These are phyloP conservation scores for Hemicentrotus pulcherrimus DNA, from an alignment of 35 echinoderm and acorn worm species.

Conservation along the genomic window DNA sequence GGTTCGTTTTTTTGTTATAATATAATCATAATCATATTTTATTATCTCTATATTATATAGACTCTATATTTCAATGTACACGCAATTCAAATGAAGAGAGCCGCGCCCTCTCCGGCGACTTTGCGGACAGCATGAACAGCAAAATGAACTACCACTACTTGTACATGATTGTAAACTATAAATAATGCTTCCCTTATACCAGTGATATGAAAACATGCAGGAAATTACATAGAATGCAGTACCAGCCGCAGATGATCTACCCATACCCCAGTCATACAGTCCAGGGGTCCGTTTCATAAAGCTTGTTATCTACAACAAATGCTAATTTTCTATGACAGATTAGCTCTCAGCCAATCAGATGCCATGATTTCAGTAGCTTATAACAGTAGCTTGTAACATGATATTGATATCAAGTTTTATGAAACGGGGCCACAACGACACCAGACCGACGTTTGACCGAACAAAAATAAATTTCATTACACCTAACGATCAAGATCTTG, in stretches of 20 bases:
- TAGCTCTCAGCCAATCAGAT: too few relatives aligned
- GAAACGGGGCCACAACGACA: too few relatives aligned
- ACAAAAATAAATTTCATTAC: not conserved
- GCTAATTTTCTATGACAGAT: too few relatives aligned
- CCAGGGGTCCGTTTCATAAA: too few relatives aligned
- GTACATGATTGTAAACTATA: too few relatives aligned
- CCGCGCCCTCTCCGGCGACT: not conserved
- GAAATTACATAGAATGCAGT: slow-evolving; percentile 27
- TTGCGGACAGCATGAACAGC: not conserved
- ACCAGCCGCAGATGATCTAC: slow-evolving; percentile 37
- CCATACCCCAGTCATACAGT: too few relatives aligned
- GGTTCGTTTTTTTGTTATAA: not conserved
- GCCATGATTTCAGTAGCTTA: too few relatives aligned
- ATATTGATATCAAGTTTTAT: too few relatives aligned
- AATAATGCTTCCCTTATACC: not conserved
- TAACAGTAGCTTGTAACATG: too few relatives aligned
- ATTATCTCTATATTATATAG: not conserved
- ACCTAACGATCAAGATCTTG: not conserved
- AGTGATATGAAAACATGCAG: slow-evolving; percentile 6
- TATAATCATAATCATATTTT: slow-evolving; percentile 15
- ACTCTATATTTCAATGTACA: slow-evolving; percentile 6
- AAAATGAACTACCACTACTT: not conserved
- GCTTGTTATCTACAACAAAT: too few relatives aligned
- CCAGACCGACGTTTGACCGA: too few relatives aligned
- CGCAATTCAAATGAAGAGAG: slow-evolving; percentile 12